These are phyloP conservation scores for Osmoderma eremita DNA, from an alignment of 2,888 invertebrate genomes.

Conservation along the genomic window DNA sequence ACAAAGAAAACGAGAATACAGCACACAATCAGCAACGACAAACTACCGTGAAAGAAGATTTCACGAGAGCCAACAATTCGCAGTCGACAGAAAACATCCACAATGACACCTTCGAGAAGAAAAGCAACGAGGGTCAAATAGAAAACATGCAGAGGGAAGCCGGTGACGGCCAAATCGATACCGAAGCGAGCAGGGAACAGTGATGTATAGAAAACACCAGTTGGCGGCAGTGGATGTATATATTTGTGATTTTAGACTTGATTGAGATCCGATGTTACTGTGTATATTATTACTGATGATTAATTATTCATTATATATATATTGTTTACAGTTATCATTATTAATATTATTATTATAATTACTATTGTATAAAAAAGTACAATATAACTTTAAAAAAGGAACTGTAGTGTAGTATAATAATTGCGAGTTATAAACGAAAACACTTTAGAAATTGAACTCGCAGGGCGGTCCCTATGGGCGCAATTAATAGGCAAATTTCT, in stretches of 20 bases:
- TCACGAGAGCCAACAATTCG: slow-evolving; percentile 53
- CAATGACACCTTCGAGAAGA: slow-evolving; percentile 30
- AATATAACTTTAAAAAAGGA: slow-evolving; percentile 35
- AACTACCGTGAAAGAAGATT: slow-evolving; percentile 59
- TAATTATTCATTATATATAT: slow-evolving; percentile 37
- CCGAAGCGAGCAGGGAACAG: slow-evolving; percentile 54
- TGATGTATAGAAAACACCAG: slow-evolving; percentile 48
- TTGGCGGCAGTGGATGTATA: slow-evolving; percentile 36
- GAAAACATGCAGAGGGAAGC: slow-evolving; percentile 68
- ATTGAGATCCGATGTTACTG: slow-evolving; percentile 30
- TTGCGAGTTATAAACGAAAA: no score
- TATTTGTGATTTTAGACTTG: slow-evolving; percentile 41
- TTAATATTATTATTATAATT: slow-evolving; percentile 40
- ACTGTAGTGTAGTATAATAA: no score
- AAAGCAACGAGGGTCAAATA: slow-evolving; percentile 56
- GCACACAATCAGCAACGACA: slow-evolving; percentile 32
- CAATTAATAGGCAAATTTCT: no score
- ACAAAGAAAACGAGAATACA: slow-evolving; percentile 39
- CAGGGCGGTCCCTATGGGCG: no score
- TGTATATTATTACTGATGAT: slow-evolving; percentile 38
- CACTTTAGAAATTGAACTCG: no score
- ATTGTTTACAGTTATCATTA: slow-evolving; percentile 42
- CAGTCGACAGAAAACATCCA: slow-evolving; percentile 54
- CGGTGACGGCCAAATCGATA: slow-evolving; percentile 65
- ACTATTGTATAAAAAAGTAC: slow-evolving; percentile 42